These are phyloP conservation scores for Hydra vulgaris DNA, from an alignment of 30 jellyfish, hydroid and myxozoan species.

Conservation along the genomic window DNA sequence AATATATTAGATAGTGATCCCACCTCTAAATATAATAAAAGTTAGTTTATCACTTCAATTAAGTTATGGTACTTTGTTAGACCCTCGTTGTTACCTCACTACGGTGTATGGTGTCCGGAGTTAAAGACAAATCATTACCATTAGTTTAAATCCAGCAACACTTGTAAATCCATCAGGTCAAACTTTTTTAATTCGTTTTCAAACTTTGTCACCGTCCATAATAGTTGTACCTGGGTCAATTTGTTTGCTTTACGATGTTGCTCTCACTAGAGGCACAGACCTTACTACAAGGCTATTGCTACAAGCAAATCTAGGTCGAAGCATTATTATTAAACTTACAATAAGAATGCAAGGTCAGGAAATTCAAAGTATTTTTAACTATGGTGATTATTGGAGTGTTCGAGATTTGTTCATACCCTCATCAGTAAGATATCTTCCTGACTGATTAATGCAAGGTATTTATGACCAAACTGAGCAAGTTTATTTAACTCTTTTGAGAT, in stretches of 20 bases:
- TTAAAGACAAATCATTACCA: no score
- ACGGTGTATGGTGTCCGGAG: no score
- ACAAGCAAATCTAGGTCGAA: background rate
- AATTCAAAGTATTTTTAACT: background rate
- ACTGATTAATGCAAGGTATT: background rate
- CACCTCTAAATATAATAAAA: no score
- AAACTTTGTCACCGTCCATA: background rate
- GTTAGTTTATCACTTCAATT: no score
- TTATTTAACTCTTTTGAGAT: background rate
- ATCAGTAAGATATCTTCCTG: background rate
- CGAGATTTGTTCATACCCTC: background rate
- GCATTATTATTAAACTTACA: background rate
- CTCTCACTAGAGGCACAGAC: background rate
- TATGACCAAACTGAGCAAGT: background rate
- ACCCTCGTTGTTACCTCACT: no score
- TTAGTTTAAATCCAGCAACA: no score
- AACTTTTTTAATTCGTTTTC: background rate
- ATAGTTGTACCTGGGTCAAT: background rate
- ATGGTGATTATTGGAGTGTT: background rate
- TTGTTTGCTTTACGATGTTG: background rate
- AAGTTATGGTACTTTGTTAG: no score
- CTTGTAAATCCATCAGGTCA: background rate
- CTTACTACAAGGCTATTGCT: background rate
- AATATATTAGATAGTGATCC: no score
- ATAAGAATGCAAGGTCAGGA: background rate